Percentiles rank a stretch among this genome's conserved stretches.
phyloP scores from a whole-genome alignment of 2,113 vertebrate genomes.

The Anolis carolinensis region DNA sequence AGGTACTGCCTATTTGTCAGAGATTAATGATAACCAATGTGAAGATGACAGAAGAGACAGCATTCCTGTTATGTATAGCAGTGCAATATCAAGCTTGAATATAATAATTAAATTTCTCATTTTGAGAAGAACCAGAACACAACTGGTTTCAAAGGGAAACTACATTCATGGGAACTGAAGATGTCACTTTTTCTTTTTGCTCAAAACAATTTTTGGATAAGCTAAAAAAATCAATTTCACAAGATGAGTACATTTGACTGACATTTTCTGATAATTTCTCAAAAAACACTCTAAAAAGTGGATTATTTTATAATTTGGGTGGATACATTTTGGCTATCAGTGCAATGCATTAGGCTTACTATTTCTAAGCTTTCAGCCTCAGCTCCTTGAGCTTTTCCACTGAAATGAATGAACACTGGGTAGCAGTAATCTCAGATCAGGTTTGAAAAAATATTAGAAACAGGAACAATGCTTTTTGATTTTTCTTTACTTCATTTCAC shows the following conservation, averaged over 20 bases:
- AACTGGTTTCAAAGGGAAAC: background rate
- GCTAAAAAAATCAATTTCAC: conserved; percentile 6
- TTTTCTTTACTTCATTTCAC: conserved; percentile 21
- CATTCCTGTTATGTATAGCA: background rate
- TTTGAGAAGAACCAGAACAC: background rate
- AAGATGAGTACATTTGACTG: background rate
- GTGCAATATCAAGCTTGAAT: background rate
- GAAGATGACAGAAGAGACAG: background rate
- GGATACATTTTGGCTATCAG: background rate
- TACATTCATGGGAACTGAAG: background rate
- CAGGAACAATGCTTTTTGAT: background rate
- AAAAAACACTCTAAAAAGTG: conserved; percentile 31
- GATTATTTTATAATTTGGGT: conserved; percentile 48
- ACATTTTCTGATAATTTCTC: conserved; percentile 31
- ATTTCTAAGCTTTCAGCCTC: background rate
- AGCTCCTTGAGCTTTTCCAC: background rate
- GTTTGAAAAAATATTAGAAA: background rate
- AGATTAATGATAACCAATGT: background rate
- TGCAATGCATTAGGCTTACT: conserved; percentile 7
- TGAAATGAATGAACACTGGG: background rate
- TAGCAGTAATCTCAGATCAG: background rate
- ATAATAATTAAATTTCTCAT: background rate
- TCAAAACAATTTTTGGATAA: conserved; percentile 26
- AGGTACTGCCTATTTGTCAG: background rate
- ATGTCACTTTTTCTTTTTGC: background rate